These are phyloP conservation scores for Apodemia duryi DNA, from an alignment of 2,888 invertebrate genomes.

Conservation along the genomic window DNA sequence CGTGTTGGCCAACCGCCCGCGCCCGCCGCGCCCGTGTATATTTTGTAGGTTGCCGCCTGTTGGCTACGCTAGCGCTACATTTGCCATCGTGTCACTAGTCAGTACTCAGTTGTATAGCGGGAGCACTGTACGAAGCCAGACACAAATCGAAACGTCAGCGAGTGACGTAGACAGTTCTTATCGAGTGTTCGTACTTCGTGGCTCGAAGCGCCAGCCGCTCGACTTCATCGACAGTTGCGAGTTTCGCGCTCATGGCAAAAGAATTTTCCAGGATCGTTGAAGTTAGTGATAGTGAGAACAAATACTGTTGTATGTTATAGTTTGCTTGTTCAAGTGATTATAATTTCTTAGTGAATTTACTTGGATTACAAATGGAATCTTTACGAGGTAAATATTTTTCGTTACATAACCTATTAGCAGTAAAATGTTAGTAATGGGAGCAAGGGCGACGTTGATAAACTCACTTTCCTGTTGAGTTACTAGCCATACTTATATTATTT, in stretches of 20 bases:
- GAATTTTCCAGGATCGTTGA: constrained; percentile 46
- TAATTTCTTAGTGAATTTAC: constrained; percentile 38
- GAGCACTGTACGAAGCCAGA: constrained; percentile 11
- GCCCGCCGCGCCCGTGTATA: constrained; percentile 3
- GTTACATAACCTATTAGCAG: constrained; percentile 47
- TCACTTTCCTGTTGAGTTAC: constrained; percentile 17
- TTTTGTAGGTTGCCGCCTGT: constrained; percentile 9
- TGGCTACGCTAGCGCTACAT: constrained; percentile 13
- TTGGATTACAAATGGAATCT: constrained; percentile 59
- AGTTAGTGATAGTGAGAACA: constrained; percentile 52
- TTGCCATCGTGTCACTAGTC: constrained; percentile 11
- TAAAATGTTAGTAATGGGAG: constrained; percentile 20
- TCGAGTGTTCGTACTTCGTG: constrained; percentile 28
- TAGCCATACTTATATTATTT: constrained; percentile 1
- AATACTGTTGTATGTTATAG: constrained; percentile 33
- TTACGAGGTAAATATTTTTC: constrained; percentile 55
- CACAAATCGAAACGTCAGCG: constrained; percentile 18
- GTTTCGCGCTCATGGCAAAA: constrained; percentile 60
- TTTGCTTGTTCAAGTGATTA: constrained; percentile 43
- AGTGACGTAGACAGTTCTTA: constrained; percentile 24
- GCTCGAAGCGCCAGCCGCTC: constrained; percentile 35
- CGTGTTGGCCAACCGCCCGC: background rate
- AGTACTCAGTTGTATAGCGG: constrained; percentile 12
- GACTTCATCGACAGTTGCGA: constrained; percentile 48
- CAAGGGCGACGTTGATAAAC: constrained; percentile 24